These are phyloP conservation scores for Pseudorhombus dupliciocellatus DNA, from an alignment of 2,113 vertebrate species.

Conservation along the genomic window DNA sequence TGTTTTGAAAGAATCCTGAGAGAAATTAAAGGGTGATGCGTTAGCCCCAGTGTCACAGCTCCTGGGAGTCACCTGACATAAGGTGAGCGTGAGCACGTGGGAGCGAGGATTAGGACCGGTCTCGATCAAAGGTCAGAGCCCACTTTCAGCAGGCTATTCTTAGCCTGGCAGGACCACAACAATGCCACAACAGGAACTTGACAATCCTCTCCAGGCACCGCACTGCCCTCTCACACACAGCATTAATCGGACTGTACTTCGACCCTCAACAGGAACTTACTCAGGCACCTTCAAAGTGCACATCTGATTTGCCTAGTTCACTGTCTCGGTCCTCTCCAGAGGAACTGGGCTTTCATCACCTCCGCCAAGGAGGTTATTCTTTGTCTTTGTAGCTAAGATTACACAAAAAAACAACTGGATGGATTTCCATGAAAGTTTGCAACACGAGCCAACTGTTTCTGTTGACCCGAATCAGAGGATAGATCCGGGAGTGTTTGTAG, in stretches of 20 bases:
- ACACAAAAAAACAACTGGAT: neutral
- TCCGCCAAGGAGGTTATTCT: neutral
- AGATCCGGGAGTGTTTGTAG: no score
- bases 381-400: neutral
- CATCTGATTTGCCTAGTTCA: neutral
- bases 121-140: constrained; percentile 53
- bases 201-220: constrained; percentile 42
- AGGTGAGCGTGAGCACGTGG: constrained; percentile 43
- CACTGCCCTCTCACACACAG: neutral
- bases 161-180: constrained; percentile 59
- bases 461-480: no score
- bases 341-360: neutral
- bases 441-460: neutral
- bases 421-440: neutral
- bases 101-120: constrained; percentile 44
- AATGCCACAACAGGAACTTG: constrained; percentile 52
- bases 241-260: constrained; percentile 41
- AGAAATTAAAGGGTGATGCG: neutral
- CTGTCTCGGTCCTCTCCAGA: neutral
- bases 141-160: constrained; percentile 63
- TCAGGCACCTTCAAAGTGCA: constrained; percentile 19
- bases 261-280: constrained; percentile 29
- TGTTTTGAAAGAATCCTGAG: neutral
- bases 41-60: neutral
- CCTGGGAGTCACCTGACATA: constrained; percentile 22